phyloP scores from a whole-genome alignment of 2,888 invertebrate genomes.

The Aspidiotus rigidus region DNA sequence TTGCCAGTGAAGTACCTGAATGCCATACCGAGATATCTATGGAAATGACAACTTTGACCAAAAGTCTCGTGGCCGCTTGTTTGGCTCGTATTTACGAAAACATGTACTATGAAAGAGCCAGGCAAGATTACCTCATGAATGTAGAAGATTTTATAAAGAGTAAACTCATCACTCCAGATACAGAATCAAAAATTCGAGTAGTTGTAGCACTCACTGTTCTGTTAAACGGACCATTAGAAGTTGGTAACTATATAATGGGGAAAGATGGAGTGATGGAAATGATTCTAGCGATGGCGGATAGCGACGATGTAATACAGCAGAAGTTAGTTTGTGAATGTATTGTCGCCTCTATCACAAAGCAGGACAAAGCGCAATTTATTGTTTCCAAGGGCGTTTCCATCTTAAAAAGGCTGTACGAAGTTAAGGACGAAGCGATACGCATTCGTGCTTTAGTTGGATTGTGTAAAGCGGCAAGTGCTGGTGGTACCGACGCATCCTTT shows the following conservation, averaged over 20 bases:
- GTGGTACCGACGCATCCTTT: constrained; percentile 90
- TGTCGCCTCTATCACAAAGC: constrained; percentile 91
- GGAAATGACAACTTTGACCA: constrained; percentile 77
- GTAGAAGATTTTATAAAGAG: constrained; percentile 81
- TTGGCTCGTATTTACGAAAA: constrained; percentile 87
- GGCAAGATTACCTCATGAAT: constrained; percentile 60
- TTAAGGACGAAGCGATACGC: constrained; percentile 79
- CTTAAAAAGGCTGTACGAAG: constrained; percentile 83
- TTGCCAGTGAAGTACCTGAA: constrained; percentile 80
- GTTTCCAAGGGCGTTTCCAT: constrained; percentile 83
- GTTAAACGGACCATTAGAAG: constrained; percentile 80
- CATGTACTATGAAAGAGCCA: constrained; percentile 82
- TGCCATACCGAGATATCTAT: constrained; percentile 85
- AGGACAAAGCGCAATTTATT: constrained; percentile 87
- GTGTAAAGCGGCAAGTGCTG: constrained; percentile 89
- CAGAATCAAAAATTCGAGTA: constrained; percentile 64
- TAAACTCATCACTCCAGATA: constrained; percentile 71
- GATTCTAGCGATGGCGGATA: constrained; percentile 92
- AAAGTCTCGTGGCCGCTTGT: constrained; percentile 84
- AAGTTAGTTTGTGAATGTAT: constrained; percentile 94
- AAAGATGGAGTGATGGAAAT: constrained; percentile 85
- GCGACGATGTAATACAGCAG: constrained; percentile 81
- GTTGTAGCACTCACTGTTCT: constrained; percentile 80
- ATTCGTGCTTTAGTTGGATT: constrained; percentile 85
- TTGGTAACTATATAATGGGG: constrained; percentile 58